These are phyloP conservation scores for Unio pictorum DNA, from an alignment of 2,888 invertebrate species.

Conservation along the genomic window DNA sequence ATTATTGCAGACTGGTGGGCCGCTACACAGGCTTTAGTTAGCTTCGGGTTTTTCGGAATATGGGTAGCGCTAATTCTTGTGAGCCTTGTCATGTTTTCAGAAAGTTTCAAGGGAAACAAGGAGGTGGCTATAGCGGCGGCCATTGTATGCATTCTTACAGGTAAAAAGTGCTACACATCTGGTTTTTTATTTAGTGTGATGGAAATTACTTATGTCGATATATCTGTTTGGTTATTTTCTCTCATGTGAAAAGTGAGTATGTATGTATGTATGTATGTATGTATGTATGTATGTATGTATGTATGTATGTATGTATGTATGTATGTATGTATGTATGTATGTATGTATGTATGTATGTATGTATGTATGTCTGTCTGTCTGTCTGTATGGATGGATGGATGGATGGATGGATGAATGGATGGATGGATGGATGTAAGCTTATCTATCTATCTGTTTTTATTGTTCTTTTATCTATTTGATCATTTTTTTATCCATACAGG, in stretches of 20 bases:
- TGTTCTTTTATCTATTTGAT: too few species aligned
- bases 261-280: neutral
- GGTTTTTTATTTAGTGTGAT: neutral
- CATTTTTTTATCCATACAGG: constrained; percentile 28
- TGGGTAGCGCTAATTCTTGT: constrained; percentile 34
- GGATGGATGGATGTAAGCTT: too few species aligned
- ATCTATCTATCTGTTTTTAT: too few species aligned
- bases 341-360: neutral
- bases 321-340: neutral
- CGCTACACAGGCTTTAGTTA: constrained; percentile 39
- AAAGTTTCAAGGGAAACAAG: constrained; percentile 35
- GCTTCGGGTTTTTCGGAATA: constrained; percentile 47
- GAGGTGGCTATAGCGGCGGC: constrained; percentile 41
- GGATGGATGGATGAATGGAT: neutral
- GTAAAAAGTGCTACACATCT: constrained; percentile 17
- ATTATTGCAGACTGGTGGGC: constrained; percentile 45
- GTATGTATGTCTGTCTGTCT: neutral
- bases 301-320: neutral
- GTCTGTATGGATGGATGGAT: neutral
- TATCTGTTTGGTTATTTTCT: too few species aligned
- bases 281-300: neutral
- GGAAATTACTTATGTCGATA: neutral
- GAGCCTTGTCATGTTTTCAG: constrained; percentile 39
- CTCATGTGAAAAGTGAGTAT: neutral
- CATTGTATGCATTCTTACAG: constrained; percentile 39